Base-by-base conservation (phyloP, 2,888 invertebrate species). In the Nebria brevicollis region DNA sequence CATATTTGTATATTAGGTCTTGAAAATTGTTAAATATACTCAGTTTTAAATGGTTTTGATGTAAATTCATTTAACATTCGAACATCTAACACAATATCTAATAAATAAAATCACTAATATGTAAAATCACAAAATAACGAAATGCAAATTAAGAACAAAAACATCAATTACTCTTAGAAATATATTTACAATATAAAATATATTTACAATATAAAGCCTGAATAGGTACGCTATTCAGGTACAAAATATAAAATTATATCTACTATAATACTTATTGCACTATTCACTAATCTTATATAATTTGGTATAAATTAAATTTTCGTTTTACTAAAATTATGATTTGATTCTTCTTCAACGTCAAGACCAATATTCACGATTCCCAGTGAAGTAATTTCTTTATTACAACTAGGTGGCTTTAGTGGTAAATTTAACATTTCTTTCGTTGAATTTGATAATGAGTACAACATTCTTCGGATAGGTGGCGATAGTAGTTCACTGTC, bases 401-500 rank as follows among this genome's bases (percentile, higher is more conserved):
- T 83, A 81, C 83, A 84, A 15, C 80, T 82, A 72, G 77, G 77
- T 15, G 82, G 41, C 82, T 87, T 87, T 13, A 87, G 72, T 0
- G 87, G 87, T 75, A 88, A 84, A 75, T 87, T 86, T 11, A 89
- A 75, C 11, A 84, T 83, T 82, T 86, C 91, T 89, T 92, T 92
- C 7, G 90, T 82, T 82, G 87, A 89, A 66, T 87, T 87, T 0
- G 92, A 91, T 42, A 92, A 86, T 1, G 90, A 89, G 84, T 91
- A 89, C 64, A 93, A 88, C n/a, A 93, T 87, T 6, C 88, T 87
- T 68, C 91, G 89, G n/a, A 94, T 87, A 0, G 94, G 93, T 10
- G 95, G 94, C 77, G 94, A 93, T 76, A 94, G 89, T 6, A 94
- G 89, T 84, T 93, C 92, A n/a, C 92, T 91, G 83, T 94, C 92